A percentile compares a stretch with the other conserved stretches of the same genome.
These are phyloP conservation scores for Chymomyza fuscimana DNA, from an alignment of 2,888 invertebrate genomes.

Conservation along the genomic window DNA sequence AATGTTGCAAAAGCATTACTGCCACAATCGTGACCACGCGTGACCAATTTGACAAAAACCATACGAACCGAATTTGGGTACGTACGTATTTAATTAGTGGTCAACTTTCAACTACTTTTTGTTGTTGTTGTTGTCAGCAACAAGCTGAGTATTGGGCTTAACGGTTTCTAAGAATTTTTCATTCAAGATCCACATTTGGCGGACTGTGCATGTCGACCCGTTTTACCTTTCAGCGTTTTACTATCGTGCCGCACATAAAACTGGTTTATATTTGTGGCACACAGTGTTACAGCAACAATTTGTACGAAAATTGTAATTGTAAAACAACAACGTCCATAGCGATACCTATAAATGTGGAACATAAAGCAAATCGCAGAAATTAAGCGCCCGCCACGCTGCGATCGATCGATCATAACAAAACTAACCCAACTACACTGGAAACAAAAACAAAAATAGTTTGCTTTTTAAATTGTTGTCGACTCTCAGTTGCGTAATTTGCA, in stretches of 20 bases:
- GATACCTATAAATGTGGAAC: slow-evolving; percentile 67
- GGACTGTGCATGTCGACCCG: slow-evolving; percentile 7
- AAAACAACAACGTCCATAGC: slow-evolving; percentile 26
- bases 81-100: slow-evolving; percentile 19
- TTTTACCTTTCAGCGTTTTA: slow-evolving; percentile 27
- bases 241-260: slow-evolving; percentile 36
- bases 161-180: slow-evolving; percentile 35
- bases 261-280: slow-evolving; percentile 61
- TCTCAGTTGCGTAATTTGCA: slow-evolving; percentile 67
- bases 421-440: slow-evolving; percentile 13
- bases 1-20: background rate
- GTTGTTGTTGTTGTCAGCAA: background rate
- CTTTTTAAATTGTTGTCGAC: slow-evolving; percentile 33
- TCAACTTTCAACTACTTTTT: slow-evolving; percentile 2
- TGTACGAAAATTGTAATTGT: background rate
- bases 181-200: background rate
- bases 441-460: slow-evolving; percentile 45
- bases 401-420: slow-evolving; percentile 60
- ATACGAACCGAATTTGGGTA: slow-evolving; percentile 14
- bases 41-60: slow-evolving; percentile 28
- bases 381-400: slow-evolving; percentile 52
- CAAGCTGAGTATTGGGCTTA: background rate
- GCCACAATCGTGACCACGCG: slow-evolving; percentile 18
- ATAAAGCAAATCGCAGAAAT: slow-evolving; percentile 68
- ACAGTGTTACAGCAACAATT: background rate